Evolutionary conservation across 2,888 invertebrate species (phyloP).

Genomic region (Penaeus monodon): DNA sequence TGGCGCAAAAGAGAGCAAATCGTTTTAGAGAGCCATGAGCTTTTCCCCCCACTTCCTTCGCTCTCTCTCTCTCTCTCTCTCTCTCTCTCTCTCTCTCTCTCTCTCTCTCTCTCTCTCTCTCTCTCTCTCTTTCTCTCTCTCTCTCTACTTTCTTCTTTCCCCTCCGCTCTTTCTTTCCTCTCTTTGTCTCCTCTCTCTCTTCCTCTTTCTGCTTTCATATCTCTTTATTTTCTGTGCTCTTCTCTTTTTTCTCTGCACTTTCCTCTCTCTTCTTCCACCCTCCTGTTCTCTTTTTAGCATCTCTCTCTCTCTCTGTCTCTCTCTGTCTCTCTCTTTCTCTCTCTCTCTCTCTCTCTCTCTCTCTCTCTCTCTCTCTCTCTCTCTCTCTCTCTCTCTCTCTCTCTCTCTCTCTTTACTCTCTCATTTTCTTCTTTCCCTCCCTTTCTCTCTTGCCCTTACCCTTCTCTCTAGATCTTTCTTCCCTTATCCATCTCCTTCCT

Average conservation of each 20-base stretch:
- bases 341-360: neutral
- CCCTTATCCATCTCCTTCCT: neutral
- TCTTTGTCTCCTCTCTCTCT: neutral
- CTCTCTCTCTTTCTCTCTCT: slow-evolving; percentile 8
- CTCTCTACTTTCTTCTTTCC: neutral
- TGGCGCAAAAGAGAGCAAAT: slow-evolving; percentile 1
- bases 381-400: neutral
- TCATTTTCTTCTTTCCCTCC: no score
- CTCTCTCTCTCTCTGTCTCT: neutral
- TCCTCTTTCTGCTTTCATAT: neutral
- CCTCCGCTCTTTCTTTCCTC: neutral
- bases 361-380: no score
- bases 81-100: slow-evolving; percentile 5
- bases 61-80: neutral
- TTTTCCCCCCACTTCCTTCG: neutral
- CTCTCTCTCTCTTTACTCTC: neutral
- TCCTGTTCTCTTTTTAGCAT: no score
- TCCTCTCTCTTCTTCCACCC: no score
- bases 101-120: slow-evolving; percentile 20
- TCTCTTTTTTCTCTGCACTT: neutral
- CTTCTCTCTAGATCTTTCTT: neutral
- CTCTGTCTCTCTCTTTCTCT: neutral
- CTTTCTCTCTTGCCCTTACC: neutral
- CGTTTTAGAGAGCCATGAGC: neutral
- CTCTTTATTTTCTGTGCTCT: neutral